phyloP scores from a whole-genome alignment of 2,113 vertebrate species.

The Trematocara variabile region DNA sequence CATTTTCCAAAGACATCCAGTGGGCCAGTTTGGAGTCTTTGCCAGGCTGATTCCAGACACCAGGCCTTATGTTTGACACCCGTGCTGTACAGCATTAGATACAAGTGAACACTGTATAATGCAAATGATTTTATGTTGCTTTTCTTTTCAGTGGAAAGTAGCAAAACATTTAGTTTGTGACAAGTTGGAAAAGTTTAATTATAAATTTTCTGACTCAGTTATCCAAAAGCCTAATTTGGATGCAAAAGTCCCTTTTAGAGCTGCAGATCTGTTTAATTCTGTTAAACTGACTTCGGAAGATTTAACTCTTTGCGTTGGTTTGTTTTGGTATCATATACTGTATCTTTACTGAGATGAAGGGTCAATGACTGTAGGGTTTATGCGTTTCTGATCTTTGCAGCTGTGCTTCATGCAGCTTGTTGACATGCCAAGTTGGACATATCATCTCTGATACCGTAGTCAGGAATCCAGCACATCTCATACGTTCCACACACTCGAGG shows the following conservation, averaged over 20 bases:
- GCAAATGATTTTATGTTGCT: neutral
- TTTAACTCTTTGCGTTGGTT: neutral
- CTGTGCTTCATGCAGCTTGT: neutral
- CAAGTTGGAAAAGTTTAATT: neutral
- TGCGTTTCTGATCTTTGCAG: neutral
- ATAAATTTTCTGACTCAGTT: neutral
- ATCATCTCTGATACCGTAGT: neutral
- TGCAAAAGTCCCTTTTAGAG: neutral
- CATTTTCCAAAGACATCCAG: neutral
- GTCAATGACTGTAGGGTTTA: neutral
- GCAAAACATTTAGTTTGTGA: neutral
- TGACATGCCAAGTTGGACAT: neutral
- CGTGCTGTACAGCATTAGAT: neutral
- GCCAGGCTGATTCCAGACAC: fast-evolving
- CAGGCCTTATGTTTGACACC: neutral
- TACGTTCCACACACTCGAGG: neutral
- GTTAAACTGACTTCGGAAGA: neutral
- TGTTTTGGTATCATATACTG: neutral
- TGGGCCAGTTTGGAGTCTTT: neutral
- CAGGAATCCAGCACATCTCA: neutral
- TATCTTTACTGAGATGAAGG: neutral
- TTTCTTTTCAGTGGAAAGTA: neutral
- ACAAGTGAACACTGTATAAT: neutral
- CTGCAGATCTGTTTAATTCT: neutral
- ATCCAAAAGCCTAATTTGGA: neutral